Percentiles rank a stretch among this genome's conserved stretches.
Evolutionary conservation across 2,888 invertebrate genomes (phyloP).

Genomic region (Drosophila siamana): DNA sequence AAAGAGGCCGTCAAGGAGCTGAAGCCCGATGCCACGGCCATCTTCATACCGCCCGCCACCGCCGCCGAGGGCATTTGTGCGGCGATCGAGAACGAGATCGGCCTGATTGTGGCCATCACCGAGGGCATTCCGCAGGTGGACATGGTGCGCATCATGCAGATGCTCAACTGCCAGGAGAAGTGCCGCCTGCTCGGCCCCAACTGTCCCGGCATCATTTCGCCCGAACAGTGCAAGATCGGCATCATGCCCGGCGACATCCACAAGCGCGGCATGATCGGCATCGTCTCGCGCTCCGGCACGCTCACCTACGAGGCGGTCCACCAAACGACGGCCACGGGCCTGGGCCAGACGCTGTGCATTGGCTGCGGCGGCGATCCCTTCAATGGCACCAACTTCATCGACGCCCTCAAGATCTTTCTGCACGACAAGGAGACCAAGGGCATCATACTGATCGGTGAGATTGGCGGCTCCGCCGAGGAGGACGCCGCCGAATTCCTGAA

Average conservation of each 20-base stretch:
- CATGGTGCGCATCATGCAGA: constrained; percentile 98
- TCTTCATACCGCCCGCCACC: constrained; percentile 97
- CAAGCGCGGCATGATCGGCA: constrained; percentile 94
- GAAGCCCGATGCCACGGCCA: constrained; percentile 94
- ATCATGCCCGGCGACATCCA: constrained; percentile 99
- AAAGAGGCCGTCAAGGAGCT: constrained; percentile 93
- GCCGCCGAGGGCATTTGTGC: constrained; percentile 96
- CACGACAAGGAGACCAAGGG: constrained; percentile 96
- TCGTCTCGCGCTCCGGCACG: constrained; percentile 98
- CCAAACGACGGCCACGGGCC: constrained; percentile 95
- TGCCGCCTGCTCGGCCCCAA: constrained; percentile 98
- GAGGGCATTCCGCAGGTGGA: constrained; percentile 99
- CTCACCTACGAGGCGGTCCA: constrained; percentile 99
- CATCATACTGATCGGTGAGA: constrained; percentile 99
- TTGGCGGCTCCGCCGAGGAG: constrained; percentile 99
- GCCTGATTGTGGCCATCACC: constrained; percentile 98
- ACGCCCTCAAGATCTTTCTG: constrained; percentile 98
- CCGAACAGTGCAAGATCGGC: constrained; percentile 98
- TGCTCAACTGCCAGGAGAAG: constrained; percentile 93
- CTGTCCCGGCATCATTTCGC: constrained; percentile 99
- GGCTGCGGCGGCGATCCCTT: constrained; percentile 99
- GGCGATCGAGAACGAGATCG: constrained; percentile 97
- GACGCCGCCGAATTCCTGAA: constrained; percentile 95
- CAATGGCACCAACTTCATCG: constrained; percentile 99
- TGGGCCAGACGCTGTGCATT: constrained; percentile 98